A percentile compares a stretch with the other conserved stretches of the same genome.
Evolutionary conservation across 2,797 vertebrate species (phyloP).

Genomic region (Diceros bicornis): DNA sequence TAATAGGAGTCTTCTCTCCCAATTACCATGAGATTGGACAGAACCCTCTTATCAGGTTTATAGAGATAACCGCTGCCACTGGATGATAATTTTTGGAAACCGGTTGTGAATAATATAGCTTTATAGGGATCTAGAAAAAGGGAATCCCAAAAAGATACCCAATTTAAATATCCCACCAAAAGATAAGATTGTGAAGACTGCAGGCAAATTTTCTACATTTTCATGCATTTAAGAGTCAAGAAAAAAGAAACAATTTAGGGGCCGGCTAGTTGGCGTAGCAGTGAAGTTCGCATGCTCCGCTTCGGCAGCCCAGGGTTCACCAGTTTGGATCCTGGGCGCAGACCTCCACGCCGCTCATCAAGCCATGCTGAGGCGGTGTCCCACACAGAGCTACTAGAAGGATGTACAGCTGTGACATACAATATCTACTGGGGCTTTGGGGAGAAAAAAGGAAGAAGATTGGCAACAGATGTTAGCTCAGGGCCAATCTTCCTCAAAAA

Average conservation of each 20-base stretch:
- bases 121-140: background rate
- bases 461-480: too few species aligned
- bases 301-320: too few species aligned
- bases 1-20: background rate
- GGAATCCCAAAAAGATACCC: background rate
- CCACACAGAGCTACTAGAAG: too few species aligned
- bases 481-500: background rate
- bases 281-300: too few species aligned
- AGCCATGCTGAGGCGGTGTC: too few species aligned
- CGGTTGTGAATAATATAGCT: background rate
- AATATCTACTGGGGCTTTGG: too few species aligned
- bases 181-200: background rate
- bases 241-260: background rate
- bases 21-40: fast-evolving
- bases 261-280: too few species aligned
- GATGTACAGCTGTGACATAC: too few species aligned
- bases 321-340: too few species aligned
- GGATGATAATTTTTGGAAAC: background rate
- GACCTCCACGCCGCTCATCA: too few species aligned
- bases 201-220: background rate
- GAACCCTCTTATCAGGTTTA: background rate
- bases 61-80: background rate
- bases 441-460: too few species aligned
- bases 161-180: background rate
- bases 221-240: slow-evolving; percentile 2